Evolutionary conservation across 1,140 invertebrate genomes (phyloP).

Genomic region (Drosophila pallidifrons): DNA sequence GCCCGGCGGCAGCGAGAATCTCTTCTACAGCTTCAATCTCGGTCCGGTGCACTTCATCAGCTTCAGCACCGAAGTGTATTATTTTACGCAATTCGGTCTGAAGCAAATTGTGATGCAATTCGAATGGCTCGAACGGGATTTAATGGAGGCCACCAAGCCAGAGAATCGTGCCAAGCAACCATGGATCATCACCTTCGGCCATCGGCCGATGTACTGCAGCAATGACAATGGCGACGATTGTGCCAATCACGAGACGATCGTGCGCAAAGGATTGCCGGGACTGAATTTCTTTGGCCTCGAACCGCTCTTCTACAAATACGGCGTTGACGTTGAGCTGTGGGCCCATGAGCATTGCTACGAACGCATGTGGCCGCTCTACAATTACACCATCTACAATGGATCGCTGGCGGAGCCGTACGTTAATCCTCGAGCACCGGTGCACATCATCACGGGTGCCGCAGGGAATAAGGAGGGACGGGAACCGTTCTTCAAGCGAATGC

Average conservation of each 20-base stretch:
- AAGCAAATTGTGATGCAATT: slow-evolving; percentile 94
- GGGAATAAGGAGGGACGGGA: slow-evolving; percentile 89
- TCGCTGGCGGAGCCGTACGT: slow-evolving; percentile 91
- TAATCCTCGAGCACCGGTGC: slow-evolving; percentile 95
- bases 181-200: slow-evolving; percentile 97
- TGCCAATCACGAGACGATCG: slow-evolving; percentile 90
- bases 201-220: slow-evolving; percentile 99
- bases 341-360: slow-evolving; percentile 99
- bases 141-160: slow-evolving; percentile 88
- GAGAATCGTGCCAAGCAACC: slow-evolving; percentile 90
- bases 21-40: slow-evolving; percentile 96
- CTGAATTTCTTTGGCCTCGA: slow-evolving; percentile 91
- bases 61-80: slow-evolving; percentile 98
- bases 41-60: slow-evolving; percentile 96
- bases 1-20: slow-evolving; percentile 91
- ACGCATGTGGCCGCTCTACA: slow-evolving; percentile 96
- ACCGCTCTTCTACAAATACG: slow-evolving; percentile 93
- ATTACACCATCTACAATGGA: slow-evolving; percentile 94
- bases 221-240: slow-evolving; percentile 95
- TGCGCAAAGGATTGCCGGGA: slow-evolving; percentile 90
- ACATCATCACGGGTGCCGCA: slow-evolving; percentile 97
- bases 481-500: slow-evolving; percentile 82
- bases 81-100: slow-evolving; percentile 94
- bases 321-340: slow-evolving; percentile 97
- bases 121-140: slow-evolving; percentile 94